Evolutionary conservation across 2,888 invertebrate genomes (phyloP).

Genomic region (Aphidius colemani): DNA sequence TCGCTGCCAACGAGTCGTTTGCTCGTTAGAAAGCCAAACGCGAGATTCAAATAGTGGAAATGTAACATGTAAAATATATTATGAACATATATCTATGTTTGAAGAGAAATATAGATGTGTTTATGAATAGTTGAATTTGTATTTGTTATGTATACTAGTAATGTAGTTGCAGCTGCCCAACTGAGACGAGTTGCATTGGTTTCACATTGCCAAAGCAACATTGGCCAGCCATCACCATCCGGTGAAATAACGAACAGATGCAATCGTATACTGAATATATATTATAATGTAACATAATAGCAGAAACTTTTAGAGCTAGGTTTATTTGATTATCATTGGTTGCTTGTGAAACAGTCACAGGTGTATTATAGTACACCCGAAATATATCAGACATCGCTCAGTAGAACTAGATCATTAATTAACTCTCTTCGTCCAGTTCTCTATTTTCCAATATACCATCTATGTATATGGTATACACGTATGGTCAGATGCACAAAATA

Average conservation of each 20-base stretch:
- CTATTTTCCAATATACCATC: too few relatives aligned
- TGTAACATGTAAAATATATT: not conserved
- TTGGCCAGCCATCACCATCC: too few relatives aligned
- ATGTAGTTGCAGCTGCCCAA: too few relatives aligned
- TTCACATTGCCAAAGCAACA: slow-evolving; percentile 2
- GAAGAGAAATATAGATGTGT: not conserved
- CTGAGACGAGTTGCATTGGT: not conserved
- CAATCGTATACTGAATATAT: not conserved
- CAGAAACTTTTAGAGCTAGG: not conserved
- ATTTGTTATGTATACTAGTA: too few relatives aligned
- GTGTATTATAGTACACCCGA: not conserved
- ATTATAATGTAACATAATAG: not conserved
- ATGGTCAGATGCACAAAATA: too few relatives aligned
- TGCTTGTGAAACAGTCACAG: too few relatives aligned
- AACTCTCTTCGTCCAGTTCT: not conserved
- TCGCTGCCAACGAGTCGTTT: slow-evolving; percentile 13
- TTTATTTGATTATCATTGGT: too few relatives aligned
- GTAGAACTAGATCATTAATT: not conserved
- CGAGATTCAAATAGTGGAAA: slow-evolving; percentile 8
- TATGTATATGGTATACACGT: too few relatives aligned
- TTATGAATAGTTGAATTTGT: not conserved
- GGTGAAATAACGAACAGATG: too few relatives aligned
- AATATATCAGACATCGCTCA: not conserved
- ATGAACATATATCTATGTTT: too few relatives aligned
- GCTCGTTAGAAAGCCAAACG: slow-evolving; percentile 15